Conservation (phyloP, 1,140 invertebrate species). For the Acyrthosiphon pisum region DNA sequence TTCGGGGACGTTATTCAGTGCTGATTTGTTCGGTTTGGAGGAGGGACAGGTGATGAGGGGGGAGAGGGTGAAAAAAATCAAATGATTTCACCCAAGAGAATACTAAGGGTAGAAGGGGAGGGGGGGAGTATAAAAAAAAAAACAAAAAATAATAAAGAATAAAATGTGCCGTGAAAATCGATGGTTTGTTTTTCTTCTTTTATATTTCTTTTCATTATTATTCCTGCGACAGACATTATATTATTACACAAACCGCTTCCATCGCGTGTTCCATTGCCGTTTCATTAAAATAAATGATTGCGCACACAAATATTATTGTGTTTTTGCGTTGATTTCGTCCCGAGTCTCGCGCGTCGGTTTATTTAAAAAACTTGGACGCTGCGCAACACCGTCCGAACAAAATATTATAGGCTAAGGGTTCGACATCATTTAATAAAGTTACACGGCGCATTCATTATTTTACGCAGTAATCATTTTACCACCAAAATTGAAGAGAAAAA, state of each 20-base stretch:
- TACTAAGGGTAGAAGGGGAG: no score
- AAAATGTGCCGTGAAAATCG: not conserved
- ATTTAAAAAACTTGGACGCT: not conserved
- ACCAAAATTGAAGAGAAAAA: not conserved
- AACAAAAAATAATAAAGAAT: not conserved
- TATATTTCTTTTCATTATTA: not conserved
- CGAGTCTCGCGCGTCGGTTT: not conserved
- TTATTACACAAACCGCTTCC: not conserved
- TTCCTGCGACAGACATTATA: not conserved
- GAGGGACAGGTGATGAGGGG: no score
- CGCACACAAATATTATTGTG: not conserved
- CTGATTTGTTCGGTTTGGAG: not conserved
- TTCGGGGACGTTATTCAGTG: slow-evolving; percentile 17
- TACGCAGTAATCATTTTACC: not conserved
- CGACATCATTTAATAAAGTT: not conserved
- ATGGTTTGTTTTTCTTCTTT: not conserved
- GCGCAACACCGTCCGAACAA: not conserved
- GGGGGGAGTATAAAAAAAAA: no score
- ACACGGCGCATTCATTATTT: not conserved
- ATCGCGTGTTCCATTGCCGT: not conserved
- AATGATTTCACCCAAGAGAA: slow-evolving; percentile 6
- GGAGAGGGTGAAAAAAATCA: not conserved
- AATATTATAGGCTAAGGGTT: not conserved
- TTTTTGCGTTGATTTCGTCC: not conserved
- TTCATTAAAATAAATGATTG: slow-evolving; percentile 45